Base-by-base conservation (phyloP, 2,797 vertebrate species). In the Chelmon rostratus region DNA sequence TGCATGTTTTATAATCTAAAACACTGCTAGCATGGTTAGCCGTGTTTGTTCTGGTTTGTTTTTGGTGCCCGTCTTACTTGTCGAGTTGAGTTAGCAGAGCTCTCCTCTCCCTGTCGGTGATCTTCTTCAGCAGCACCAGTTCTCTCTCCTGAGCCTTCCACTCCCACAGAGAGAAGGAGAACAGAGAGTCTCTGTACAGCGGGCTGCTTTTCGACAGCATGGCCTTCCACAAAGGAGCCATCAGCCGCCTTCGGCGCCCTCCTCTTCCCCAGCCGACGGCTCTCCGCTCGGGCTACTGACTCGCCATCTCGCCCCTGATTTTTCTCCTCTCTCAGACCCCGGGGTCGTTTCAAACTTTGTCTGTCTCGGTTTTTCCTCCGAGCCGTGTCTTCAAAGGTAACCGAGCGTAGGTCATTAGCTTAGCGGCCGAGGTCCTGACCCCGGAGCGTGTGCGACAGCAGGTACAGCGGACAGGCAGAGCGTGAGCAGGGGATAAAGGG, bases 171-270 rank as follows among this genome's bases (percentile, higher is more conserved):
- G 94, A 93, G 91, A 96, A 96, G 79, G 95, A 96, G 89, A 95
- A 96, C 71, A 96, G 93, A 0, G 96, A 93, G 68, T 95, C 91
- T 15, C 96, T 76, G 90, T 96, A 96, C 64, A 96, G 83, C 0
- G 96, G 94, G 88, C 94, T 95, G 92, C 91, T 95, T 81, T 92
- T 95, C 0, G 95, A 96, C 87, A 96, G 83, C 95, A 96, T 96
- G 79, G 79, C 78, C 86, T 91, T 96, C 96, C 96, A 96, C 59
- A 96, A 89, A 2, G 95, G 95, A 74, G 95, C 95, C 95, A 96
- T 96, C 64, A 12, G 53, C 6, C 35, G 21, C 13, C 58, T 56
- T 54, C 42, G 49, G 35, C 28, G 47, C 49, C 19, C 40, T 47
- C 28, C 2, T 13, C 57, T 56, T 49, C 11, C 57, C 66, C 47